A percentile compares a stretch with the other conserved stretches of the same genome.
Evolutionary conservation across 2,888 invertebrate species (phyloP).

Genomic region (Polietes domitor): DNA sequence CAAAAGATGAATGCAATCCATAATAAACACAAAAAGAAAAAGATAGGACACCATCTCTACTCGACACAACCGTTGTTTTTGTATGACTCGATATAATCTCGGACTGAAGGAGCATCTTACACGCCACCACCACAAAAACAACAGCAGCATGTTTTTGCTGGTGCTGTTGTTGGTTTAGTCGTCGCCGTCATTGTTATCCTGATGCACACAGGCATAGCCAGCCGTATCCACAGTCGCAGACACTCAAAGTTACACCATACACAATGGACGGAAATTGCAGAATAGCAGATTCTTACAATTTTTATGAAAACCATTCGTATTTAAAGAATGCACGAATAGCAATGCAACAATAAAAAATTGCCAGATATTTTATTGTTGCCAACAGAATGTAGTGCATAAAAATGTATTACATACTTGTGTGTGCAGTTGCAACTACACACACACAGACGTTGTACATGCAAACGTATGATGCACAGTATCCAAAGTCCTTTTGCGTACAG

Average conservation of each 20-base stretch:
- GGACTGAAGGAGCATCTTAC: background rate
- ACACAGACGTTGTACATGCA: background rate
- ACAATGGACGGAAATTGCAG: conserved; percentile 25
- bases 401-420: background rate
- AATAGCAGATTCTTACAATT: conserved; percentile 36
- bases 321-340: conserved; percentile 27
- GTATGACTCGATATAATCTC: background rate
- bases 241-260: no score
- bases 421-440: background rate
- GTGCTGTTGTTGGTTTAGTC: background rate
- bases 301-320: conserved; percentile 26
- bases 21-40: conserved; percentile 37
- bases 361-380: conserved; percentile 36
- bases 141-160: background rate
- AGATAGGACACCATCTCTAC: conserved; percentile 35
- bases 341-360: conserved; percentile 33
- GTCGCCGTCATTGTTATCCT: background rate
- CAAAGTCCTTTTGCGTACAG: no score
- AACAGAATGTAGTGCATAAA: conserved; percentile 26
- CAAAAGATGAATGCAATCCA: conserved; percentile 28
- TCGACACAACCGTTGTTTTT: background rate
- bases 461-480: no score
- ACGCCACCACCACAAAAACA: background rate
- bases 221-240: background rate
- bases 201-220: background rate